Evolutionary conservation across 2,888 invertebrate genomes (phyloP).

Genomic region (Masnerella sp.): DNA sequence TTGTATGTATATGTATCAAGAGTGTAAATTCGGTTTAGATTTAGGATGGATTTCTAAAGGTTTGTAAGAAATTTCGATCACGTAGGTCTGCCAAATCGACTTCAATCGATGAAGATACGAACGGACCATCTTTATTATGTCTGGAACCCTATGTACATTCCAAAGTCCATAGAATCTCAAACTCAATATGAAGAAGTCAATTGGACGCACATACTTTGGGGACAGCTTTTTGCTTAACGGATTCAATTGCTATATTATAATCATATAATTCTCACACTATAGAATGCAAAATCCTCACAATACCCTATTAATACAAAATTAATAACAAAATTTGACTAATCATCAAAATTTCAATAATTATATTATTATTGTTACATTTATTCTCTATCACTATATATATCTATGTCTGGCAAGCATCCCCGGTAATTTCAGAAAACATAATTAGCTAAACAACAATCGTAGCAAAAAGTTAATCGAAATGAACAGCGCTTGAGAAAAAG

Average conservation of each 20-base stretch:
- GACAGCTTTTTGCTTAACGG: too few species aligned
- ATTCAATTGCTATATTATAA: too few species aligned
- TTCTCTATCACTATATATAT: too few species aligned
- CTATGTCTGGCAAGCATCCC: too few species aligned
- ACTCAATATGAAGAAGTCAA: conserved; percentile 77
- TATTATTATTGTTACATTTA: too few species aligned
- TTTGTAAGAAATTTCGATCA: conserved; percentile 70
- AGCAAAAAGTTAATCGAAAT: conserved; percentile 37
- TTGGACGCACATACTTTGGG: conserved; percentile 73
- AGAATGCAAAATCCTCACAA: too few species aligned
- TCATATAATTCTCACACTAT: too few species aligned
- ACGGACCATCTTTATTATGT: conserved; percentile 66
- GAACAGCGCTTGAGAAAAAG: conserved; percentile 23
- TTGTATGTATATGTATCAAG: conserved; percentile 6
- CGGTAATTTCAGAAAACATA: conserved; percentile 18
- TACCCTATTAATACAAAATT: too few species aligned
- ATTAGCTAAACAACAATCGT: conserved; percentile 19
- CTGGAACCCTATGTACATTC: conserved; percentile 69
- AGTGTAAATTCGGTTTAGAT: conserved; percentile 9
- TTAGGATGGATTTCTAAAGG: conserved; percentile 29
- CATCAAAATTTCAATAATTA: too few species aligned
- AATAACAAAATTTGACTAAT: too few species aligned
- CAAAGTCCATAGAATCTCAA: conserved; percentile 75
- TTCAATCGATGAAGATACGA: conserved; percentile 63
- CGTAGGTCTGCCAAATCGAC: conserved; percentile 72